These are phyloP conservation scores for Hermetia illucens DNA, from an alignment of 1,140 invertebrate genomes.

Conservation along the genomic window DNA sequence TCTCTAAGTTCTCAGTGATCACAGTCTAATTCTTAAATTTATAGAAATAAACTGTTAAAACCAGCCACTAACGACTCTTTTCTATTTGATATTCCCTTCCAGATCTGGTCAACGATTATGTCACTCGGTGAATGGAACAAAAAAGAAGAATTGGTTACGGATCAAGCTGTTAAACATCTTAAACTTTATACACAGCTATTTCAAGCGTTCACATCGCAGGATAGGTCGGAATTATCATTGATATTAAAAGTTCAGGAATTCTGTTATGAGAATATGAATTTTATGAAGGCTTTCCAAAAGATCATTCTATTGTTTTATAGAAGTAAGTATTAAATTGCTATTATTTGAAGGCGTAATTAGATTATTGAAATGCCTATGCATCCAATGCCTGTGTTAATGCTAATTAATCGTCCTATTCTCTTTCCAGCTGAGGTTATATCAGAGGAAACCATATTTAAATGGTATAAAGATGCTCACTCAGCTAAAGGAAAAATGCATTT, in stretches of 20 bases:
- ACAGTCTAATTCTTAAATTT: too few species aligned
- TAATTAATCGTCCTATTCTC: conserved; percentile 6
- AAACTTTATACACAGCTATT: conserved; percentile 73
- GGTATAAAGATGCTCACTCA: conserved; percentile 86
- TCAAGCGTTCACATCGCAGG: conserved; percentile 67
- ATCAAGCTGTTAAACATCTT: conserved; percentile 85
- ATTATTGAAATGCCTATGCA: too few species aligned
- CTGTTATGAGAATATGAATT: conserved; percentile 97
- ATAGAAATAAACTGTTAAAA: too few species aligned
- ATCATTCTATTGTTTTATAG: conserved; percentile 93
- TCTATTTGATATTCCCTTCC: too few species aligned
- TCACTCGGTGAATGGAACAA: conserved; percentile 93
- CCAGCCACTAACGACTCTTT: too few species aligned
- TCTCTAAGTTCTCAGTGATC: too few species aligned
- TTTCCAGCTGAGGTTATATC: conserved; percentile 67
- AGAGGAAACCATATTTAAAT: conserved; percentile 84
- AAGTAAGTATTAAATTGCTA: conserved; percentile 40
- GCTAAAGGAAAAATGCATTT: conserved; percentile 93
- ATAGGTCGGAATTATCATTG: conserved; percentile 73
- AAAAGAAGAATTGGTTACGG: conserved; percentile 90
- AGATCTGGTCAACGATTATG: conserved; percentile 91
- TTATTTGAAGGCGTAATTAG: conserved; percentile 2
- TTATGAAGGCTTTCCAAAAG: conserved; percentile 97
- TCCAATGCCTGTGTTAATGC: background rate
- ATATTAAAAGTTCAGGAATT: conserved; percentile 89